Conservation (phyloP, 2,797 vertebrate genomes). For the Bovichtus diacanthus region DNA sequence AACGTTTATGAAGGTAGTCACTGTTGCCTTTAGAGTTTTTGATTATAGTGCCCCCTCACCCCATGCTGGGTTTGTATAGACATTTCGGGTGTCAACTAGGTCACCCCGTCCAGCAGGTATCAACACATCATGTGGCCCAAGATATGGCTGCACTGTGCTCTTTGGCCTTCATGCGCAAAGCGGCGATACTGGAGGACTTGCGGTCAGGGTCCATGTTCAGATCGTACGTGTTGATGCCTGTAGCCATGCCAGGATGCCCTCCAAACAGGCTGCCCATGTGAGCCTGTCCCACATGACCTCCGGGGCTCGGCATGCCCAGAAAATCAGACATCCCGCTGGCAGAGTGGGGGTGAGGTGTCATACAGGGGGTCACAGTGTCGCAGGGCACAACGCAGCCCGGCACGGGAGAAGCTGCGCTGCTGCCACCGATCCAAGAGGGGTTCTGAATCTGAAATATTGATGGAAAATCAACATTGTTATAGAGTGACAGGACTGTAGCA, state of each 20-base stretch:
- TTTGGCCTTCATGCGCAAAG: constrained; percentile 98
- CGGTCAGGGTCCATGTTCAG: constrained; percentile 97
- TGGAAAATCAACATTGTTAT: constrained; percentile 2
- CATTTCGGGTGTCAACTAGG: constrained; percentile 42
- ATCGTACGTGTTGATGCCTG: constrained; percentile 94
- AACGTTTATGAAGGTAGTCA: constrained; percentile 76
- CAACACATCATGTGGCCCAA: constrained; percentile 95
- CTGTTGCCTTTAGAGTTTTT: constrained; percentile 65
- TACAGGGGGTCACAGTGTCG: constrained; percentile 94
- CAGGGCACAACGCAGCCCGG: constrained; percentile 97
- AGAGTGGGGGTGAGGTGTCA: constrained; percentile 96
- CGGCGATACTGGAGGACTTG: constrained; percentile 97
- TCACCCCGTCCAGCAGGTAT: constrained; percentile 45
- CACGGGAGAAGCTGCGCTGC: constrained; percentile 92
- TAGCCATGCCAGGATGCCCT: constrained; percentile 87
- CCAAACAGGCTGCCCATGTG: constrained; percentile 97
- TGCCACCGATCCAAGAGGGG: constrained; percentile 95
- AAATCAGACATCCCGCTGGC: constrained; percentile 93
- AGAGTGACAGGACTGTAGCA: not conserved
- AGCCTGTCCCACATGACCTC: constrained; percentile 93
- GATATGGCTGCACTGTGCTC: constrained; percentile 99
- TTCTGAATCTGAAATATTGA: constrained; percentile 92
- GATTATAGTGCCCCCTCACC: constrained; percentile 57
- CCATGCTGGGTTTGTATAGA: constrained; percentile 48
- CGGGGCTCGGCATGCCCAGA: constrained; percentile 90